Evolutionary conservation across 2,113 vertebrate genomes (phyloP), one percentile per base, ranked within the genome.

Genomic region (Channa maculata): DNA sequence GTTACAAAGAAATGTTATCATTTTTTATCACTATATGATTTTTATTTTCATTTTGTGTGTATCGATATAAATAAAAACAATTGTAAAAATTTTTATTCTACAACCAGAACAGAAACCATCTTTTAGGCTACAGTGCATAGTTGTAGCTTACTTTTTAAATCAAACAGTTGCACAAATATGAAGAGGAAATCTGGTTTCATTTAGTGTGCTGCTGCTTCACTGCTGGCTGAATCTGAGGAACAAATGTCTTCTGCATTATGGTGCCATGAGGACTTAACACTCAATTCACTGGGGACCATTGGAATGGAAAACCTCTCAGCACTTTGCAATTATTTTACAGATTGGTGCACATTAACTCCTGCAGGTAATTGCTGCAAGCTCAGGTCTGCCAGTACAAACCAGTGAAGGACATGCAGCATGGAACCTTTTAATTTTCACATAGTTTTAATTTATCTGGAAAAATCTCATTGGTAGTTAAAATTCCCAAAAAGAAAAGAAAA

Each of bases 301-400:
- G 79, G 78, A 85, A 81, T 63, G 80, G 65, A 86, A 92, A 91
- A 82, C 76, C 87, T 89, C 86, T 90, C 88, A 91, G 85, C 87
- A 83, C 86, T 90, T 88, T 72, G 65, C 78, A 80, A 90, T 88
- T 88, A 89, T 85, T 91, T 89, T 87, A 87, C 88, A 91, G 75
- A 91, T 90, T 82, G 71, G 75, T 77, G 83, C 82, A 85, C 81
- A 65, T 91, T 85, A 90, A 87, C 89, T 88, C 86, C 86, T 86
- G 87, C 88, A 89, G 80, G 82, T 89, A 91, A 93, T 89, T 91
- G 67, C 74, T 73, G 82, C 64, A 59, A 62, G 33, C 49, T 57
- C 3, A 43, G 15, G n/a, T 76, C 38, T 76, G 58, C 77, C 70
- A 71, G 55, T 79, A 71, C 58, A 83, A 83, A 76, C 77, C 74